These are phyloP conservation scores for Onychostruthus taczanowskii DNA, from an alignment of 2,113 vertebrate species.

Conservation along the genomic window DNA sequence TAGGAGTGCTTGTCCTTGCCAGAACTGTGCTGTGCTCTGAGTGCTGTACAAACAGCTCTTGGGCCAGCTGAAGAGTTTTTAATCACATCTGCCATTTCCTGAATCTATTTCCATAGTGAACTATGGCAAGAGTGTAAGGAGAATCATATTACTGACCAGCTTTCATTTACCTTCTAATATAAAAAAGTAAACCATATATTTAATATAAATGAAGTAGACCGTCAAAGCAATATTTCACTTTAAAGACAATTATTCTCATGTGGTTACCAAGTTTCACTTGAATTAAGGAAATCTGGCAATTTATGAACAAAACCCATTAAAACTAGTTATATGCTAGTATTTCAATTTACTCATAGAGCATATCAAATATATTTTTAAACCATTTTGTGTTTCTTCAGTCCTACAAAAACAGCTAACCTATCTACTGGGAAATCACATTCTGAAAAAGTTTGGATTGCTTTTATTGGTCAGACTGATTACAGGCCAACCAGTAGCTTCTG, in stretches of 20 bases:
- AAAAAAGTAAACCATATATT: constrained; percentile 28
- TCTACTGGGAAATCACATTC: constrained; percentile 33
- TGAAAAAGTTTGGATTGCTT: constrained; percentile 18
- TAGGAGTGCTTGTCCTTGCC: not conserved
- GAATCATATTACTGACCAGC: constrained; percentile 35
- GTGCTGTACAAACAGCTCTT: constrained; percentile 15
- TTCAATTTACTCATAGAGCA: constrained; percentile 16
- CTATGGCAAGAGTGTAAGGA: not conserved
- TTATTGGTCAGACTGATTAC: constrained; percentile 47
- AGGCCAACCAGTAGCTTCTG: constrained; percentile 38
- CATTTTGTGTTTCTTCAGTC: constrained; percentile 45
- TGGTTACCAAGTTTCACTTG: constrained; percentile 47
- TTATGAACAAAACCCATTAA: constrained; percentile 18
- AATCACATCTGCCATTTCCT: constrained; percentile 52
- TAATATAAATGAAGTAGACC: constrained; percentile 31
- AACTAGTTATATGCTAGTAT: constrained; percentile 24
- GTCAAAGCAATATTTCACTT: constrained; percentile 43
- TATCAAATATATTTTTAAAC: constrained; percentile 22
- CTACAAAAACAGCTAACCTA: constrained; percentile 45
- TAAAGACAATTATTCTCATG: constrained; percentile 41
- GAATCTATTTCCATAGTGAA: constrained; percentile 33
- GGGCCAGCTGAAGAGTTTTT: constrained; percentile 48
- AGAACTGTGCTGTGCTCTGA: not conserved
- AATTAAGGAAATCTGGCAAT: constrained; percentile 56
- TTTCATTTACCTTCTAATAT: constrained; percentile 26